Evolutionary conservation across 2,797 vertebrate species (phyloP).

Genomic region (Myripristis jacobus): DNA sequence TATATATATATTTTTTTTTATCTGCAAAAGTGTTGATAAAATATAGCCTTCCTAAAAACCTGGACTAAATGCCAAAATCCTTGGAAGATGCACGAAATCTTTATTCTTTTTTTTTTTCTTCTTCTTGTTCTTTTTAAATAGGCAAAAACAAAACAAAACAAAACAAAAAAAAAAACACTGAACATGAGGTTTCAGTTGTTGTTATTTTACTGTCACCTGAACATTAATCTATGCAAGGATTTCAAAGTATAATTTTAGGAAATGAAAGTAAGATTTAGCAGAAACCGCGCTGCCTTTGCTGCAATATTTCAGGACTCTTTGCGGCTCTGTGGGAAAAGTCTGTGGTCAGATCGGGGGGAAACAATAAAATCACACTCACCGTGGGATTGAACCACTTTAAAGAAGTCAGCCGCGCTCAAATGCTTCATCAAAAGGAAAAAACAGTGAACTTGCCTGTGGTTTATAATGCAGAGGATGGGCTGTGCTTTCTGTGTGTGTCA

Average conservation of each 20-base stretch:
- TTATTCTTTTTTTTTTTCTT: background rate
- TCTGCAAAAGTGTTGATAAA: no score
- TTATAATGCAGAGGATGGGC: background rate
- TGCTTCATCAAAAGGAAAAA: background rate
- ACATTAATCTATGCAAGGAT: background rate
- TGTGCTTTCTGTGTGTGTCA: background rate
- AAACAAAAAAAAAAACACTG: no score
- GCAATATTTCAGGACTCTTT: background rate
- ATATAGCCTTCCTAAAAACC: no score
- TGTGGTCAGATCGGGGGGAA: background rate
- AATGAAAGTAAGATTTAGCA: no score
- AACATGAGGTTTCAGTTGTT: no score
- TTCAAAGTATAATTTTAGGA: no score
- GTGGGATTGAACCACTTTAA: background rate
- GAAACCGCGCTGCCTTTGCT: background rate
- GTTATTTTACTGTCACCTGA: background rate
- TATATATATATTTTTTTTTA: no score
- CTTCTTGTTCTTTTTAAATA: no score
- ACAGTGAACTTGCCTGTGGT: background rate
- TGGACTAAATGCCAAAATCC: no score
- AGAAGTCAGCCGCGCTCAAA: background rate
- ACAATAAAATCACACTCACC: constrained; percentile 31
- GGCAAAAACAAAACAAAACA: no score
- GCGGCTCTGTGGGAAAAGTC: background rate
- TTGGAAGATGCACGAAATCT: background rate